Percentiles rank a stretch among this genome's conserved stretches.
Evolutionary conservation across 2,797 vertebrate species (phyloP).

Genomic region (Clamator glandarius): DNA sequence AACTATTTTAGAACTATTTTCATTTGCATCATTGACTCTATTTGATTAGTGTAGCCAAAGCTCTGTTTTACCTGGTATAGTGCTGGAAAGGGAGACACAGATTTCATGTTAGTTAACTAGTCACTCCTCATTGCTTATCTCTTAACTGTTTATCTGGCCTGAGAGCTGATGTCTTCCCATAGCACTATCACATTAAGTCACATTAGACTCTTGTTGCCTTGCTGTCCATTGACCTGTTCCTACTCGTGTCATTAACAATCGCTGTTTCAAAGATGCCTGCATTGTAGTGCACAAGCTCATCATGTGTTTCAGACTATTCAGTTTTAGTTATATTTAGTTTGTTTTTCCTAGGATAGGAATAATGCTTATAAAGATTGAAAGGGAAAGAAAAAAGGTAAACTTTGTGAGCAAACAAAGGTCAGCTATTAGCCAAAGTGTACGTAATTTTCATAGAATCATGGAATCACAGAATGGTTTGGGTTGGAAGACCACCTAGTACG

Average conservation of each 20-base stretch:
- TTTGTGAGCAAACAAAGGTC: not conserved
- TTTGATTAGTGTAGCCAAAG: not conserved
- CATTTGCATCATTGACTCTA: not conserved
- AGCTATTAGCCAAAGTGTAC: not conserved
- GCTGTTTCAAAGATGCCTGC: not conserved
- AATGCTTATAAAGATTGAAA: not conserved
- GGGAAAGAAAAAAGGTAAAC: not conserved
- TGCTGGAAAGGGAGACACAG: not conserved
- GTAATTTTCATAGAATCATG: not conserved
- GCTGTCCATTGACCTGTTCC: not conserved
- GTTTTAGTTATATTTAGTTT: not conserved
- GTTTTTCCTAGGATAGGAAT: not conserved
- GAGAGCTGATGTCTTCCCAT: not conserved
- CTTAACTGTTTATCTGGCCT: not conserved
- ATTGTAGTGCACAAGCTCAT: not conserved
- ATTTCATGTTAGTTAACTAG: not conserved
- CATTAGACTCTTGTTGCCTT: not conserved
- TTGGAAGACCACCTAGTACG: not conserved
- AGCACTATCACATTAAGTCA: rapidly evolving
- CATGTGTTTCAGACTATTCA: not conserved
- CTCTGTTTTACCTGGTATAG: not conserved
- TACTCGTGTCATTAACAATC: not conserved
- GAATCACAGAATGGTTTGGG: not conserved
- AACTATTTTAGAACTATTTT: not conserved
- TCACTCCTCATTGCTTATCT: not conserved